phyloP scores from a whole-genome alignment of 2,113 vertebrate genomes.

The Micromys minutus region DNA sequence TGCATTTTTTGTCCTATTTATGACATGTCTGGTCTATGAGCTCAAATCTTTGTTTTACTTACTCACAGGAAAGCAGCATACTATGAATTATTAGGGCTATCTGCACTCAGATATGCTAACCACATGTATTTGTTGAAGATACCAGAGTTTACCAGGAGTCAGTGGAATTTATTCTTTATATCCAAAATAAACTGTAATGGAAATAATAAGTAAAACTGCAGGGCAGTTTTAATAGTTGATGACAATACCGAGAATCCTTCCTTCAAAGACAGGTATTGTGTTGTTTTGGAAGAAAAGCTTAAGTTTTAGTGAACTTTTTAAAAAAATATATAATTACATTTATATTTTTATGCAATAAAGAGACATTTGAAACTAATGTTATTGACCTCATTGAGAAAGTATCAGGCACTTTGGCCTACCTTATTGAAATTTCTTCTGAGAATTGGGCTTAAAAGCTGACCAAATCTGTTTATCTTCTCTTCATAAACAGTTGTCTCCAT shows the following conservation, averaged over 20 bases:
- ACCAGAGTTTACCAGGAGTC: not conserved
- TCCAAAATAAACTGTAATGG: slow-evolving; percentile 29
- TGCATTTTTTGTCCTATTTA: not conserved
- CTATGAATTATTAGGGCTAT: not conserved
- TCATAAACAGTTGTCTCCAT: slow-evolving; percentile 4
- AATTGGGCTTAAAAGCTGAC: slow-evolving; percentile 34
- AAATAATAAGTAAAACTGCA: slow-evolving; percentile 67
- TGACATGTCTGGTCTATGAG: not conserved
- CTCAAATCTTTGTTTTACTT: not conserved
- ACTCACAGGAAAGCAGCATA: not conserved
- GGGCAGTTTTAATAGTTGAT: slow-evolving; percentile 69
- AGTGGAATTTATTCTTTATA: slow-evolving; percentile 66
- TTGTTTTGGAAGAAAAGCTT: slow-evolving; percentile 40
- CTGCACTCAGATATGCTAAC: slow-evolving; percentile 45
- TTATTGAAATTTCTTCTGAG: slow-evolving; percentile 58
- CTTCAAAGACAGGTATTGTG: slow-evolving; percentile 34
- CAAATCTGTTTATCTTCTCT: slow-evolving; percentile 1
- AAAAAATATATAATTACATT: slow-evolving; percentile 60
- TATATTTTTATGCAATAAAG: slow-evolving; percentile 62
- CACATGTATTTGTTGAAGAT: not conserved
- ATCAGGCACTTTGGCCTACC: not conserved
- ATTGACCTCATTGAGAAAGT: not conserved
- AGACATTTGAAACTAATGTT: not conserved
- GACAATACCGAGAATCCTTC: not conserved
- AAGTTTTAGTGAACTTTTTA: slow-evolving; percentile 55